Evolutionary conservation across 2,113 vertebrate genomes (phyloP).

Genomic region (Zosterops lateralis): DNA sequence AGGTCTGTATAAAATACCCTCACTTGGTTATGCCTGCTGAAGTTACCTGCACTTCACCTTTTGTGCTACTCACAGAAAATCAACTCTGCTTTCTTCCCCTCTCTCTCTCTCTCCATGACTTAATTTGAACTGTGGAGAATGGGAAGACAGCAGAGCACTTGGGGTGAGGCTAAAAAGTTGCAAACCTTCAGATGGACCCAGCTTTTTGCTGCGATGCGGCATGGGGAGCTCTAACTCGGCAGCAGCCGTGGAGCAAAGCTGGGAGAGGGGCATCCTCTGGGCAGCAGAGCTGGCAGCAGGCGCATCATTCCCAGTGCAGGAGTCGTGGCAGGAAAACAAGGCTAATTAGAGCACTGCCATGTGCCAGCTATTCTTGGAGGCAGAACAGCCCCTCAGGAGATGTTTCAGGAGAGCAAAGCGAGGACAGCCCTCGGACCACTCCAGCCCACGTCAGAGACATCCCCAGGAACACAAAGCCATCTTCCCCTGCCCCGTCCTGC

Average conservation of each 20-base stretch:
- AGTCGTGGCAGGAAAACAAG: not conserved
- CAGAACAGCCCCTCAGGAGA: conserved; percentile 41
- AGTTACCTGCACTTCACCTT: not conserved
- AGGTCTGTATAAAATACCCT: not conserved
- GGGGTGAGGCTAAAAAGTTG: not conserved
- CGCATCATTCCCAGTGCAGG: not conserved
- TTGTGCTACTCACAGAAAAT: conserved; percentile 34
- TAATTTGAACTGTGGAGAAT: not conserved
- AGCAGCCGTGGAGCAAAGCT: fast-evolving
- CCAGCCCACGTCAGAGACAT: conserved; percentile 11
- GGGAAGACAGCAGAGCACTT: not conserved
- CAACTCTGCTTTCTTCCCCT: not conserved
- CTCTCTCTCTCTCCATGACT: not conserved
- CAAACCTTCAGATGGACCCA: not conserved
- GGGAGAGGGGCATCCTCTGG: not conserved
- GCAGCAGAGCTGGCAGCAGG: not conserved
- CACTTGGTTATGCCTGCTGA: not conserved
- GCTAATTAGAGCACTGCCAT: conserved; percentile 1
- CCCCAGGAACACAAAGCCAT: not conserved
- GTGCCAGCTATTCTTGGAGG: conserved; percentile 52
- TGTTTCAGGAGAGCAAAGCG: not conserved
- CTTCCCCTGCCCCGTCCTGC: not conserved
- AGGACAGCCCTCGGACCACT: conserved; percentile 6
- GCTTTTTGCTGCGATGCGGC: not conserved
- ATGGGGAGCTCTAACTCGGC: not conserved